These are phyloP conservation scores for Austrolebias charrua DNA, from an alignment of 2,797 vertebrate genomes.

Conservation along the genomic window DNA sequence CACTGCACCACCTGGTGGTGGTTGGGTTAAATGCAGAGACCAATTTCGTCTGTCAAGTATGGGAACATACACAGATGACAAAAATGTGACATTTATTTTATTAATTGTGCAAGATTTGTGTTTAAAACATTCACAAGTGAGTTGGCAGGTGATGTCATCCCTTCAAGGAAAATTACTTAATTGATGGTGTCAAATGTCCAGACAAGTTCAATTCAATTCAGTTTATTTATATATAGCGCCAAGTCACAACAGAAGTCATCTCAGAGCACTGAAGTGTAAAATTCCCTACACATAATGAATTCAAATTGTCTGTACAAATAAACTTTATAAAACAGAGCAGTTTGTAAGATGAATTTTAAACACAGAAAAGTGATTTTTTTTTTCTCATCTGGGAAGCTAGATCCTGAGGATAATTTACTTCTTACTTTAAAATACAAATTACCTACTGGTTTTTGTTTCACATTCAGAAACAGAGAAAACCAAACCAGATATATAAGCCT, in stretches of 20 bases:
- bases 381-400: neutral
- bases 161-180: too few species aligned
- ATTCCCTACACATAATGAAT: neutral
- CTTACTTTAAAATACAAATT: neutral
- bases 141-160: too few species aligned
- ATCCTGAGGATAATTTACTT: neutral
- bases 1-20: too few species aligned
- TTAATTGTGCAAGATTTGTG: too few species aligned
- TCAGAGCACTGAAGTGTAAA: neutral
- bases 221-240: too few species aligned
- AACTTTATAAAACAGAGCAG: neutral
- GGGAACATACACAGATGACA: too few species aligned
- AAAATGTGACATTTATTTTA: too few species aligned
- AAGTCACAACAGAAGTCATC: too few species aligned
- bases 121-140: too few species aligned
- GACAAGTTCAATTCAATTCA: neutral
- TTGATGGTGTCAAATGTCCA: neutral
- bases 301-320: neutral
- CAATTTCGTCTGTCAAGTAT: too few species aligned
- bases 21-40: too few species aligned
- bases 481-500: slow-evolving; percentile 32
- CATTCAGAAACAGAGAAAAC: slow-evolving; percentile 15
- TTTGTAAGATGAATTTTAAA: neutral
- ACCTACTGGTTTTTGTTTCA: neutral
- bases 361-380: neutral